phyloP scores from a whole-genome alignment of 23 tunicate genomes.

The Botrylloides violaceus region DNA sequence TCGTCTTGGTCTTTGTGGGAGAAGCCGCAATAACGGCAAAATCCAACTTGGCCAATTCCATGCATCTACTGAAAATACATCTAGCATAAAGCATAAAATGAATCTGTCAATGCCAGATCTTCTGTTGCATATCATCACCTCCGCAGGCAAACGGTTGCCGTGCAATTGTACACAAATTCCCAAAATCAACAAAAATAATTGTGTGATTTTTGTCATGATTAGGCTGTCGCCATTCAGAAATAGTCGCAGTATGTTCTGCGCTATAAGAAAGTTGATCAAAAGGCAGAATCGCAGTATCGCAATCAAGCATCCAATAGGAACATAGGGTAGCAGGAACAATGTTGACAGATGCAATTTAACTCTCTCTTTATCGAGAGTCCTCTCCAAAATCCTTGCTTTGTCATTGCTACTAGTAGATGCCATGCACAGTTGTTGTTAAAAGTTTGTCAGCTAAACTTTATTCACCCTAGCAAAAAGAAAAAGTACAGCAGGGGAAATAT shows the following conservation, averaged over 20 bases:
- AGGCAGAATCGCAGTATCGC: conserved; percentile 11
- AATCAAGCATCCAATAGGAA: conserved; percentile 15
- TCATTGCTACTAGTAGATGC: no score
- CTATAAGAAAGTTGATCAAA: background rate
- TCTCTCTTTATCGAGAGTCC: background rate
- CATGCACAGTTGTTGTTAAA: no score
- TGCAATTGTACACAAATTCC: background rate
- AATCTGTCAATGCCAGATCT: conserved; percentile 14
- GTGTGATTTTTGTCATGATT: background rate
- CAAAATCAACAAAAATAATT: conserved; percentile 6
- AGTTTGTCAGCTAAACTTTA: no score
- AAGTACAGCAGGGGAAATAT: no score
- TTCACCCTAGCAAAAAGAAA: no score
- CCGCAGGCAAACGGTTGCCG: background rate
- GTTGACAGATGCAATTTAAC: background rate
- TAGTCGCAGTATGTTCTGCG: background rate
- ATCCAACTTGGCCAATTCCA: background rate
- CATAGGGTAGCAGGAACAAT: background rate
- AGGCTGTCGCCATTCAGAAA: background rate
- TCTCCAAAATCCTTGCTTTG: background rate
- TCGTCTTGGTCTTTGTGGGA: no score
- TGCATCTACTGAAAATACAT: background rate
- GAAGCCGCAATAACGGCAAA: background rate
- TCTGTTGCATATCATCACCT: background rate
- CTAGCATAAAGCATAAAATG: background rate